Percentiles rank a stretch among this genome's conserved stretches.
Evolutionary conservation across 2,113 vertebrate genomes (phyloP).

Genomic region (Hystrix cristata): DNA sequence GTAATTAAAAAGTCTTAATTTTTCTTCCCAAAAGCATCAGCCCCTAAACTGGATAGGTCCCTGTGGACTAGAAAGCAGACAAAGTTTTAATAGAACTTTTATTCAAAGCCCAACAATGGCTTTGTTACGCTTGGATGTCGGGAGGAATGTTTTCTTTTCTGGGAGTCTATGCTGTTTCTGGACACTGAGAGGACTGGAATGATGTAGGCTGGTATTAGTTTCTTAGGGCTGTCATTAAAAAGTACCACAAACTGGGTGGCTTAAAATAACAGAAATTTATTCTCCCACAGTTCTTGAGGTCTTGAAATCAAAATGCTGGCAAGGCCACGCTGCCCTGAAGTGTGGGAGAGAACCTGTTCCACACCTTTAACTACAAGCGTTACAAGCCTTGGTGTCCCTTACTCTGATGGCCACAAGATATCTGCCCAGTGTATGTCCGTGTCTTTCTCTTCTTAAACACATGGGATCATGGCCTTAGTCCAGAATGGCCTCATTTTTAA

Average conservation of each 20-base stretch:
- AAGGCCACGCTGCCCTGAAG: neutral
- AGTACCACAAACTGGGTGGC: neutral
- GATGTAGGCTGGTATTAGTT: neutral
- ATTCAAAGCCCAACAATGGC: slow-evolving; percentile 59
- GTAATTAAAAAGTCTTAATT: slow-evolving; percentile 86
- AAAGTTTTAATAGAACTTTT: slow-evolving; percentile 83
- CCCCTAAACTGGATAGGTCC: slow-evolving; percentile 82
- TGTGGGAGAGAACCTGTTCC: too few relatives aligned
- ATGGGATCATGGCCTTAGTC: neutral
- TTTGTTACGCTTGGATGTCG: neutral
- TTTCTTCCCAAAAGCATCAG: slow-evolving; percentile 79
- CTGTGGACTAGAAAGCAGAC: slow-evolving; percentile 82
- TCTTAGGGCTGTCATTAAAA: neutral
- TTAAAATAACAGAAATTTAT: slow-evolving; percentile 23
- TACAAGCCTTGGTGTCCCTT: neutral
- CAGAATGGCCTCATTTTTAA: neutral
- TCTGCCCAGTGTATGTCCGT: neutral
- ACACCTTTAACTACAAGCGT: neutral
- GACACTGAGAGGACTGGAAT: neutral
- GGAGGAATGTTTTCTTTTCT: slow-evolving; percentile 13
- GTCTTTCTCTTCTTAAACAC: neutral
- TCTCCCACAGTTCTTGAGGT: neutral
- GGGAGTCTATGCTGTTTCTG: neutral
- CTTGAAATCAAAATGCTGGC: neutral
- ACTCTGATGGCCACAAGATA: neutral